Percentiles rank a stretch among this genome's conserved stretches.
Evolutionary conservation across 64 coral and sea anemone species (phyloP).

Genomic region (Pocillopora verrucosa): DNA sequence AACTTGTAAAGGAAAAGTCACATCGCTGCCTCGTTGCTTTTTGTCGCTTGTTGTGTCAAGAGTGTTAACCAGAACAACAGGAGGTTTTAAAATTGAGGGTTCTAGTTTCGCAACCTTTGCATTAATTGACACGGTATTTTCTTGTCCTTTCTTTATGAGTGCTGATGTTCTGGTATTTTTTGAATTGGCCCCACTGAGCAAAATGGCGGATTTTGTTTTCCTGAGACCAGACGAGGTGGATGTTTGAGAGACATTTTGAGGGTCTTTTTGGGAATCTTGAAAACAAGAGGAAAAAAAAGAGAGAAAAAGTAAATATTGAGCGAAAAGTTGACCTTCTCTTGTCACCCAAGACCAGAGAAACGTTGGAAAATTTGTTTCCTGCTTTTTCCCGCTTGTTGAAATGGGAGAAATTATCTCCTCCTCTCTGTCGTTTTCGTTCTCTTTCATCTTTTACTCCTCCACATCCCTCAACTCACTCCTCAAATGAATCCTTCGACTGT

Average conservation of each 20-base stretch:
- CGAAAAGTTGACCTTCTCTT: too few relatives aligned
- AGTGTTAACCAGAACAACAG: not conserved
- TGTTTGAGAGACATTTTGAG: not conserved
- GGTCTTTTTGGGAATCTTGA: not conserved
- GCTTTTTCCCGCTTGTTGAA: too few relatives aligned
- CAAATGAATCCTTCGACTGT: too few relatives aligned
- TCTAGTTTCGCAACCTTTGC: not conserved
- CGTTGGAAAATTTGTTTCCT: too few relatives aligned
- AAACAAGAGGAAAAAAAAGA: not conserved
- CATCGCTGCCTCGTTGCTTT: not conserved
- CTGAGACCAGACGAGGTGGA: not conserved
- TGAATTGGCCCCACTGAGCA: not conserved
- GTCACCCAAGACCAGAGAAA: too few relatives aligned
- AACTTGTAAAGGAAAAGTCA: not conserved
- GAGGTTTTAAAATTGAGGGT: not conserved
- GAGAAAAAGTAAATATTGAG: too few relatives aligned
- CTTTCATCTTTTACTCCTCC: too few relatives aligned
- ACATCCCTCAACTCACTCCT: too few relatives aligned
- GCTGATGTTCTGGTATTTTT: not conserved
- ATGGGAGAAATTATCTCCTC: too few relatives aligned
- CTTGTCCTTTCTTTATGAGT: not conserved
- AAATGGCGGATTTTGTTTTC: slow-evolving; percentile 8
- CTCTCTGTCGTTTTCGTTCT: too few relatives aligned
- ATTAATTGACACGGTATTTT: not conserved
- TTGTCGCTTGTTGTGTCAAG: not conserved